phyloP scores from a whole-genome alignment of 2,797 vertebrate genomes.

The Lithobates pipiens region DNA sequence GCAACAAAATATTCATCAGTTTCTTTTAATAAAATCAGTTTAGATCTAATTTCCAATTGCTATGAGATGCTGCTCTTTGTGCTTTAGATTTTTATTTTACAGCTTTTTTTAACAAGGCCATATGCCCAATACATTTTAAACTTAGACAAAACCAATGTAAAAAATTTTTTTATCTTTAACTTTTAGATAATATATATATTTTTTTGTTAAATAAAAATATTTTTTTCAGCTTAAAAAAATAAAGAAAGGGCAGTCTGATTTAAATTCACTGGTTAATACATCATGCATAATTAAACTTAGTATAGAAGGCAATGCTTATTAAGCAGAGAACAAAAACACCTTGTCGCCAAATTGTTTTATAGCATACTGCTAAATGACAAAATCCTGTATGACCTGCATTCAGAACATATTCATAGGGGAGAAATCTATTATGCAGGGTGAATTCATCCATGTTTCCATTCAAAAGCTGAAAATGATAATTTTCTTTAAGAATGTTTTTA shows the following conservation, averaged over 20 bases:
- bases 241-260: neutral
- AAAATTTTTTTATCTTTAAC: neutral
- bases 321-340: neutral
- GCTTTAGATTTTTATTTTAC: too few relatives aligned
- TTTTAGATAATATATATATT: neutral
- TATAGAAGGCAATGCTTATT: neutral
- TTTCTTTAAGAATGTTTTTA: neutral
- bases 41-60: too few relatives aligned
- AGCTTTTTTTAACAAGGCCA: too few relatives aligned
- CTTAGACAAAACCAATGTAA: neutral
- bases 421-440: neutral
- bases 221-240: neutral
- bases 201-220: neutral
- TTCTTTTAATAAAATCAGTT: too few relatives aligned
- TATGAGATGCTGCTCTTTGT: too few relatives aligned
- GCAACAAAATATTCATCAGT: too few relatives aligned
- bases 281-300: constrained; percentile 20
- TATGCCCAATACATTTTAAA: too few relatives aligned
- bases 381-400: neutral
- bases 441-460: neutral
- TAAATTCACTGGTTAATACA: constrained; percentile 1
- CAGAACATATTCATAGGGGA: neutral
- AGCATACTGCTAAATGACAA: neutral
- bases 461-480: neutral
- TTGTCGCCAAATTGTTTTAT: neutral